Conservation (phyloP, 2,797 vertebrate genomes). For the Sebastes elongatus region DNA sequence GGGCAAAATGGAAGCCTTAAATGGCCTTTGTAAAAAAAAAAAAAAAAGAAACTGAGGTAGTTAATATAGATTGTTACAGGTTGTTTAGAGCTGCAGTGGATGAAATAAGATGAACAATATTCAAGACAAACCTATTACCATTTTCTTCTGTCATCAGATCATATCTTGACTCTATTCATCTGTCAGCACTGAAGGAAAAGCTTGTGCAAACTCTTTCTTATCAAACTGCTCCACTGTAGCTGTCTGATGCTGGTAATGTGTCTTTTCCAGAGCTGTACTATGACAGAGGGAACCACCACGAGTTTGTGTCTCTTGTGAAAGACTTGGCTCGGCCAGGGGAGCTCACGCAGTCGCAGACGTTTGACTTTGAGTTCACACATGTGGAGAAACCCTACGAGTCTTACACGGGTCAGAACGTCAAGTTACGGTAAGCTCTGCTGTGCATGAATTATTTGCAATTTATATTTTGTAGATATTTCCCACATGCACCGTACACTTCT, state of each 20-base stretch:
- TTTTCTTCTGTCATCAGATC: neutral
- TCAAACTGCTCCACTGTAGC: neutral
- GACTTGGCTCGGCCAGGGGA: slow-evolving; percentile 95
- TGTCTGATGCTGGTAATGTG: slow-evolving; percentile 2
- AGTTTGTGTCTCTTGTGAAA: slow-evolving; percentile 97
- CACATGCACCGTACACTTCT: neutral
- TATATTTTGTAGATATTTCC: neutral
- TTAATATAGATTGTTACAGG: too few species aligned
- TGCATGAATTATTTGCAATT: neutral
- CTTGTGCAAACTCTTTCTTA: neutral
- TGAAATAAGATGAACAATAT: neutral
- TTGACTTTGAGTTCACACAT: slow-evolving; percentile 97
- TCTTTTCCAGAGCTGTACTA: slow-evolving; percentile 91
- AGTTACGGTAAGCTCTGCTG: slow-evolving; percentile 86
- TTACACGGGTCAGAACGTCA: slow-evolving; percentile 97
- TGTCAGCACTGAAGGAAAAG: neutral
- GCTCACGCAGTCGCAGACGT: slow-evolving; percentile 92
- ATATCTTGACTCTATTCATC: neutral
- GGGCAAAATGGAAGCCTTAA: neutral
- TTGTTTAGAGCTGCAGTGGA: neutral
- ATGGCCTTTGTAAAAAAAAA: neutral
- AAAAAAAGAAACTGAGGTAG: neutral
- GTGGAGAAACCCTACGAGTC: slow-evolving; percentile 98
- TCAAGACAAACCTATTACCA: neutral
- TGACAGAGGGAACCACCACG: slow-evolving; percentile 96